Evolutionary conservation across 2,888 invertebrate species (phyloP), one percentile per base, ranked within the genome.

Genomic region (Linyphia triangularis): DNA sequence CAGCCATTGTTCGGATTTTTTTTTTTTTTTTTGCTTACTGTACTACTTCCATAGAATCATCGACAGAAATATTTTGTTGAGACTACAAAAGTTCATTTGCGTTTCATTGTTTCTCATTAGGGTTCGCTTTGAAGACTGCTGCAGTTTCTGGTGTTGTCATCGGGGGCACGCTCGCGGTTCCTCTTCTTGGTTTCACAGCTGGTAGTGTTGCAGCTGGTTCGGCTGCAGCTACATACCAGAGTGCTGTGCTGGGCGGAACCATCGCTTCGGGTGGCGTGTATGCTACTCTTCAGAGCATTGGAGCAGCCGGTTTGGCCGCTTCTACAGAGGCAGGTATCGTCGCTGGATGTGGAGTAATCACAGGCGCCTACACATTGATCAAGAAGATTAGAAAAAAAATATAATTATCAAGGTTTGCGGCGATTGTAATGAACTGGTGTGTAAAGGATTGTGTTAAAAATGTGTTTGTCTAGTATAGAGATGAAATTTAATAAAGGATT

Each of bases 201-300:
- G 57, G 26, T 0, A 77, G 85, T 5, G 69, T 85, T 0, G 59
- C 57, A 16, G 77, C 85, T 9, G 77, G 77, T 2, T 37, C 85
- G 5, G 1, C 33, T 1, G 85, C 85, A 13, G 85, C 85, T 28
- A 9, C 37, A 9, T 77, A 61, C 26, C 85, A 85, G 28, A 67
- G 67, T 22, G 57, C 69, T 1, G 33, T 33, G 33, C 63, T 70
- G 3, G 85, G 85, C 16, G 75, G 77, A 0, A 69, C 69, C 2
- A 77, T 85, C 19, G 67, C 57, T 13, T 37, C 75, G 0, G 77
- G 85, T 26, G 77, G 85, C 22, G 6, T 22, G n/a, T 85, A 77
- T 57, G 75, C 85, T 2, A 57, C 19, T 3, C 30, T 75, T 4
- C 85, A 85, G 33, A 85, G 85, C 13, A 22, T 85, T 22, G 77